Evolutionary conservation across 2,113 vertebrate genomes (phyloP).

Genomic region (Sinocyclocheilus grahami): DNA sequence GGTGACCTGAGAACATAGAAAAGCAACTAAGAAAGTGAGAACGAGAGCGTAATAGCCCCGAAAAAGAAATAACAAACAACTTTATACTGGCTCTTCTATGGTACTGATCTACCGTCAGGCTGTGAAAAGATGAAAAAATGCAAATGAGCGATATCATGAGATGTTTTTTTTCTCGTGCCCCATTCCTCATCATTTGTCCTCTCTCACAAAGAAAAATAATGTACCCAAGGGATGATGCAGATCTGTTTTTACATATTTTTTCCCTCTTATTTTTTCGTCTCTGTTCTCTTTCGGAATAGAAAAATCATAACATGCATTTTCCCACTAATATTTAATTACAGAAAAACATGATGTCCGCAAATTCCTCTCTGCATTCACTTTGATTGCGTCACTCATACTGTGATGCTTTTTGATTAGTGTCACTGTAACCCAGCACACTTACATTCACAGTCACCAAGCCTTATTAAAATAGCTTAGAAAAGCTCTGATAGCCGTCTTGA

Average conservation of each 20-base stretch:
- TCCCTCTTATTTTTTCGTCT: not conserved
- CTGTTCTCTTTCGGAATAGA: conserved; percentile 48
- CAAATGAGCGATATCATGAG: conserved; percentile 33
- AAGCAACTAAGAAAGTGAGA: conserved; percentile 36
- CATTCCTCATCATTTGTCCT: not conserved
- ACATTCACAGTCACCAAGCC: conserved; percentile 62
- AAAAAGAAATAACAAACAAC: not conserved
- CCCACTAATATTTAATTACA: conserved; percentile 67
- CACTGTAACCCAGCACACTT: conserved; percentile 58
- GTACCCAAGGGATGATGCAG: not conserved
- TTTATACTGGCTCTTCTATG: not conserved
- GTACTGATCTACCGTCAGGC: not conserved
- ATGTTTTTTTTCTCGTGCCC: not conserved
- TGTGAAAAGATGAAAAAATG: not conserved
- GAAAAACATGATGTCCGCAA: conserved; percentile 63
- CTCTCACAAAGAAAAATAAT: not conserved
- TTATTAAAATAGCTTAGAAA: conserved; percentile 61
- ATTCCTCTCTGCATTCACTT: conserved; percentile 63
- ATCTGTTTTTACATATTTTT: not conserved
- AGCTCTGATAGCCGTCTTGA: not conserved
- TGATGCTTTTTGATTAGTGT: conserved; percentile 67
- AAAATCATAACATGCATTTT: conserved; percentile 60
- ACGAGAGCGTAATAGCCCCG: not conserved
- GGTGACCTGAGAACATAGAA: conserved; percentile 57
- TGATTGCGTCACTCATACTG: conserved; percentile 70